phyloP scores from a whole-genome alignment of 92 coral and sea anemone species.

The Parazoanthus swiftii region DNA sequence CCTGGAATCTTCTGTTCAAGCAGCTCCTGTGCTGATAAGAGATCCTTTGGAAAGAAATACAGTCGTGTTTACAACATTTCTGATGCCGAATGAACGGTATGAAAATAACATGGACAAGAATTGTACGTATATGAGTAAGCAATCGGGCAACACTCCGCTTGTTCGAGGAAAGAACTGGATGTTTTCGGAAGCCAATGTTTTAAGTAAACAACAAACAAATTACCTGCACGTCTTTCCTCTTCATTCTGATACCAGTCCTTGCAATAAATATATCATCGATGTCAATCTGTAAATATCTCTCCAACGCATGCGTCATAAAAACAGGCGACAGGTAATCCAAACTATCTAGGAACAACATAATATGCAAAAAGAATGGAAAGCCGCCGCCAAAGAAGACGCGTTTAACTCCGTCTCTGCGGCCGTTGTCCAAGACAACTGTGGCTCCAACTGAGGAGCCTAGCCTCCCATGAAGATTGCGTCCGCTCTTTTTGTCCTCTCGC shows the following conservation, averaged over 20 bases:
- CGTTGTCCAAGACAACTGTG: conserved; percentile 77
- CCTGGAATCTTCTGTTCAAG: conserved; percentile 82
- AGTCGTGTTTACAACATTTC: not conserved
- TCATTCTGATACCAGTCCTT: conserved; percentile 81
- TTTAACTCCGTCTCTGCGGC: conserved; percentile 76
- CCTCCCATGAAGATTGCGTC: conserved; percentile 23
- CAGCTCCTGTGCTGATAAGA: conserved; percentile 75
- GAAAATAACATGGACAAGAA: not conserved
- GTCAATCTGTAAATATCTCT: conserved; percentile 88
- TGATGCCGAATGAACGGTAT: not conserved
- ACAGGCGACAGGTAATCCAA: conserved; percentile 79
- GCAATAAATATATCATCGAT: conserved; percentile 94
- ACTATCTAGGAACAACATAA: conserved; percentile 85
- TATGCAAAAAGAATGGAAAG: conserved; percentile 88
- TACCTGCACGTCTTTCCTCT: conserved; percentile 83
- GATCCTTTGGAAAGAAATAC: conserved; percentile 55
- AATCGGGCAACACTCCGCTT: too few species aligned
- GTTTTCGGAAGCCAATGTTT: too few species aligned
- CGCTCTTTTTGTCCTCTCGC: conserved; percentile 46
- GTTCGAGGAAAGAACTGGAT: too few species aligned
- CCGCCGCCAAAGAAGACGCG: conserved; percentile 90
- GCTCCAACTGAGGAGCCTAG: conserved; percentile 56
- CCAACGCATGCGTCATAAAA: conserved; percentile 58
- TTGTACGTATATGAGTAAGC: too few species aligned
- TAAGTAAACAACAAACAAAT: not conserved